Conservation (phyloP, 2,888 invertebrate genomes). For the Cephonodes hylas region DNA sequence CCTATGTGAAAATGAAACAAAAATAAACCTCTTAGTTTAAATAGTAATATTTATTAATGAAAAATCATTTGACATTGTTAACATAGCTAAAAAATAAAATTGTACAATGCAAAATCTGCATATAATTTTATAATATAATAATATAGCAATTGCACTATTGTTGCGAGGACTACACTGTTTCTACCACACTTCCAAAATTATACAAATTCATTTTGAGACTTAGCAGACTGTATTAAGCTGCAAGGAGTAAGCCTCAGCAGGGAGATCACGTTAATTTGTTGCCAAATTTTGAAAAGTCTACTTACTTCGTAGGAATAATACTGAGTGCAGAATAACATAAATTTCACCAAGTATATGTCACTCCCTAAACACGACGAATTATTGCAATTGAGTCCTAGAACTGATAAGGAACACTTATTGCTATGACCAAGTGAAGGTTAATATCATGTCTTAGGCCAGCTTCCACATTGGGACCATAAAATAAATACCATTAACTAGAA, state of each 20-base stretch:
- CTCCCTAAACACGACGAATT: constrained; percentile 44
- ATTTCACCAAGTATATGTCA: constrained; percentile 65
- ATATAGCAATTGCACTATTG: constrained; percentile 78
- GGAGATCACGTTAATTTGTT: constrained; percentile 65
- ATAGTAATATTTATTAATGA: constrained; percentile 77
- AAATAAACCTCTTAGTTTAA: constrained; percentile 70
- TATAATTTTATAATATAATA: constrained; percentile 72
- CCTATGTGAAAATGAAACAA: constrained; percentile 59
- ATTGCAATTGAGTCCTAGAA: constrained; percentile 58
- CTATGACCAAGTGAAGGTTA: constrained; percentile 52
- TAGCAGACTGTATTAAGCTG: constrained; percentile 49
- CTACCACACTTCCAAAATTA: constrained; percentile 61
- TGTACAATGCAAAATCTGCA: constrained; percentile 78
- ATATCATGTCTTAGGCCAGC: constrained; percentile 68
- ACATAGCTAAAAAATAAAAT: constrained; percentile 78
- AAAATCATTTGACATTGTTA: constrained; percentile 71
- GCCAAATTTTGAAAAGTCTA: constrained; percentile 62
- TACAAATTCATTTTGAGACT: constrained; percentile 56
- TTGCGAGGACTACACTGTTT: constrained; percentile 78
- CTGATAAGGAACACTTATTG: constrained; percentile 52
- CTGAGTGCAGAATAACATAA: constrained; percentile 72
- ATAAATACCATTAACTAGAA: constrained; percentile 43
- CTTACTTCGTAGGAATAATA: constrained; percentile 70
- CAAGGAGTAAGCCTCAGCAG: constrained; percentile 56
- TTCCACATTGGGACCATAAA: constrained; percentile 51